Conservation (phyloP, 2,797 vertebrate genomes). For the Prunella strophiata region DNA sequence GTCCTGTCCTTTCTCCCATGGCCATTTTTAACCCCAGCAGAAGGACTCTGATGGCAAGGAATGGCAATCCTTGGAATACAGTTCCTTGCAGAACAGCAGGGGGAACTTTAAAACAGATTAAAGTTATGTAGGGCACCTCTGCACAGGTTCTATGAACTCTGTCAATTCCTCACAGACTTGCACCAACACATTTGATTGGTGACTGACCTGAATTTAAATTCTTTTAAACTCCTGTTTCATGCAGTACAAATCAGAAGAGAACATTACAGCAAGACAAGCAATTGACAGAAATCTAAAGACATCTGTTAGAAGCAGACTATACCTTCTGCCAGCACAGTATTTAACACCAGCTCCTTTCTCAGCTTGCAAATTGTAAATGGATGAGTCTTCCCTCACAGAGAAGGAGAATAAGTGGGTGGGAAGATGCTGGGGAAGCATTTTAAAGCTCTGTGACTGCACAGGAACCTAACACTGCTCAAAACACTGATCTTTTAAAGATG, state of each 20-base stretch:
- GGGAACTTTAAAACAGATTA: neutral
- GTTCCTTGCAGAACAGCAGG: neutral
- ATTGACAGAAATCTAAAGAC: neutral
- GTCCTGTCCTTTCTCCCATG: neutral
- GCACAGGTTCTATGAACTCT: neutral
- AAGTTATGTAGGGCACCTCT: neutral
- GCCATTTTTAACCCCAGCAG: neutral
- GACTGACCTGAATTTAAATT: neutral
- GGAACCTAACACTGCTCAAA: neutral
- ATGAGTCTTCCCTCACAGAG: neutral
- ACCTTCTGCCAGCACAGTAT: neutral
- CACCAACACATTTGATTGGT: neutral
- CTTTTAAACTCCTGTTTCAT: neutral
- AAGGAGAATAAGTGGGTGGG: neutral
- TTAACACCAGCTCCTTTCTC: neutral
- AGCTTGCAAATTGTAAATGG: neutral
- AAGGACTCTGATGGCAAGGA: neutral
- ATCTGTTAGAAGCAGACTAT: neutral
- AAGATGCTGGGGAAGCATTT: neutral
- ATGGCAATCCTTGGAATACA: neutral
- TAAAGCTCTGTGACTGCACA: neutral
- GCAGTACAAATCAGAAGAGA: neutral
- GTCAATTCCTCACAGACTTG: neutral
- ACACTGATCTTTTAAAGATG: neutral
- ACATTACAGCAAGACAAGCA: neutral